A percentile compares a stretch with the other conserved stretches of the same genome.
Evolutionary conservation across 1,140 invertebrate genomes (phyloP).

Genomic region (Orussus abietinus): DNA sequence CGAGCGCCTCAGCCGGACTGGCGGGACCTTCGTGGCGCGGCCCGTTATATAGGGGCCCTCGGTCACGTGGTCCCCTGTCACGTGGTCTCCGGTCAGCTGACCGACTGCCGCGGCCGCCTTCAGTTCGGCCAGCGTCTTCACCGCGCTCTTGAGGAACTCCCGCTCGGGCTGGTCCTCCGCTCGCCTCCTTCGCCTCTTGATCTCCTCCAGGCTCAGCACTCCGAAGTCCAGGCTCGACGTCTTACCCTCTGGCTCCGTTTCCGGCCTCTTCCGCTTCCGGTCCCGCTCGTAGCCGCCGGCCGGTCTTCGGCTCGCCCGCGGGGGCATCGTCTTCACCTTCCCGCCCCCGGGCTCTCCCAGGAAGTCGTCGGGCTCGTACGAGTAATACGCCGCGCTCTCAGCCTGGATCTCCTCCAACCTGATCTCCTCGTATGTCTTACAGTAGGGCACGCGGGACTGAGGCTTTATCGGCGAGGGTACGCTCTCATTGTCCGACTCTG

Average conservation of each 20-base stretch:
- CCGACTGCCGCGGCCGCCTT: neutral
- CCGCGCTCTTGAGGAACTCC: conserved; percentile 13
- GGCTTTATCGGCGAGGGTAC: conserved; percentile 59
- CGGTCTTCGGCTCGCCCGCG: conserved; percentile 10
- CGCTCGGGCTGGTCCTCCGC: conserved; percentile 1
- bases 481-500: conserved; percentile 70
- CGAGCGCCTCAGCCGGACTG: conserved; percentile 30
- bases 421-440: conserved; percentile 65
- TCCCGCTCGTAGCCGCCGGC: conserved; percentile 14
- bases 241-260: conserved; percentile 6
- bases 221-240: conserved; percentile 32
- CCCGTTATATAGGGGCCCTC: conserved; percentile 3
- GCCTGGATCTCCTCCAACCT: conserved; percentile 65
- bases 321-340: conserved; percentile 14
- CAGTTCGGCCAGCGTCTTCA: conserved; percentile 17
- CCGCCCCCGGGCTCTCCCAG: conserved; percentile 11
- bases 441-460: conserved; percentile 41
- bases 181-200: conserved; percentile 14
- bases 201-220: conserved; percentile 48
- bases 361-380: conserved; percentile 43
- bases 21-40: conserved; percentile 20
- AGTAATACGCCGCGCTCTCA: conserved; percentile 64
- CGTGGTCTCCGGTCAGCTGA: neutral
- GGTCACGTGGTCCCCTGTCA: neutral
- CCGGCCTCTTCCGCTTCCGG: neutral